Conservation (phyloP, 2,888 invertebrate genomes). For the Drosophila putrida region DNA sequence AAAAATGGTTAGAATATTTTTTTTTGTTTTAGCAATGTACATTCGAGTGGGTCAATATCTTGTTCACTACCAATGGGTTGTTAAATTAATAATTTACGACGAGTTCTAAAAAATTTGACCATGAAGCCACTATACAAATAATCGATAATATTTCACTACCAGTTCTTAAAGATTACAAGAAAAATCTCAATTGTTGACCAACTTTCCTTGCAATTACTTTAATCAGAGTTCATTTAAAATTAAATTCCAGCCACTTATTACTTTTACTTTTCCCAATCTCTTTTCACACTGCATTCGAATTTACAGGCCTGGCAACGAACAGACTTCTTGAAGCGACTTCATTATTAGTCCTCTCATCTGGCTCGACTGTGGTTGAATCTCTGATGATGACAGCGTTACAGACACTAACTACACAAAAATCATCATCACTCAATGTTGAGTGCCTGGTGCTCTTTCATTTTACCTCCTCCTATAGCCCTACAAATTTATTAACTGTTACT, state of each 20-base stretch:
- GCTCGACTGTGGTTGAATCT: constrained; percentile 6
- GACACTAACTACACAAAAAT: constrained; percentile 52
- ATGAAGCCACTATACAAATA: too few species aligned
- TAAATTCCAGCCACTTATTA: constrained; percentile 29
- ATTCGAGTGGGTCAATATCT: too few species aligned
- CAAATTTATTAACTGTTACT: constrained; percentile 54
- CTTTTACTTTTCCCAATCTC: constrained; percentile 9
- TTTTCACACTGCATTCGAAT: constrained; percentile 25
- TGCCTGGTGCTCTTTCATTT: background rate
- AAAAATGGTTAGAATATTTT: too few species aligned
- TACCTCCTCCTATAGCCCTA: background rate
- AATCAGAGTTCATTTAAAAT: constrained; percentile 40
- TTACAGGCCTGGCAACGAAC: constrained; percentile 35
- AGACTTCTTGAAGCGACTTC: constrained; percentile 49
- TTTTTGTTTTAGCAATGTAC: too few species aligned
- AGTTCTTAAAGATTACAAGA: background rate
- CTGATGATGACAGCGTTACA: constrained; percentile 60
- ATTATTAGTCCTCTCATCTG: constrained; percentile 18
- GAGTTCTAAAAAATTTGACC: too few species aligned
- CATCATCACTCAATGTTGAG: constrained; percentile 62
- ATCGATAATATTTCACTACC: background rate
- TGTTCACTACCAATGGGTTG: too few species aligned
- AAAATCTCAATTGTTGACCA: background rate
- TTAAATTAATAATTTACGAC: too few species aligned
- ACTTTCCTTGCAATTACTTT: constrained; percentile 13